These are phyloP conservation scores for Pygoscelis antarcticus DNA, from an alignment of 2,113 vertebrate genomes.

Conservation along the genomic window DNA sequence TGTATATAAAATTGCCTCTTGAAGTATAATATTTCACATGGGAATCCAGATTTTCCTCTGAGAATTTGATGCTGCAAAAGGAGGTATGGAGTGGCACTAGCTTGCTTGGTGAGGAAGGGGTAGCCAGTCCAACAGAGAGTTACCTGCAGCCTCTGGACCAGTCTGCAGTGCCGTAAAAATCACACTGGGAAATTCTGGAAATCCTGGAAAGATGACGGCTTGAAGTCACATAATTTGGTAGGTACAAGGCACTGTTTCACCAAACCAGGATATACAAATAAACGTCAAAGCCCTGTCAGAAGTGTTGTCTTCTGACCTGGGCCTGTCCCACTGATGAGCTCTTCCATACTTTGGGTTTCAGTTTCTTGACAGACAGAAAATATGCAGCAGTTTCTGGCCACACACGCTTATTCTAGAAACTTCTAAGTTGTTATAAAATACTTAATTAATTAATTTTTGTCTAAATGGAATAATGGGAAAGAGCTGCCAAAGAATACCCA, in stretches of 20 bases:
- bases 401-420: background rate
- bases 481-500: background rate
- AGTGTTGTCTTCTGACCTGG: background rate
- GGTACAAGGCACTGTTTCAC: background rate
- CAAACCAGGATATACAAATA: background rate
- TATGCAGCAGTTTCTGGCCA: background rate
- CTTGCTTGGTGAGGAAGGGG: background rate
- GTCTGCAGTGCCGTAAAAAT: background rate
- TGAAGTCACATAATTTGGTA: background rate
- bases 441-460: background rate
- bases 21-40: background rate
- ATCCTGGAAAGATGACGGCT: background rate
- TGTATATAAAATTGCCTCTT: background rate
- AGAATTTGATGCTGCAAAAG: background rate
- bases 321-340: background rate
- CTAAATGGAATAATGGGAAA: background rate
- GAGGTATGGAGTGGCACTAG: background rate
- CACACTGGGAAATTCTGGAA: background rate
- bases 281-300: background rate
- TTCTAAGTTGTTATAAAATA: background rate
- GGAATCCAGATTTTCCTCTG: background rate
- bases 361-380: background rate
- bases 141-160: background rate
- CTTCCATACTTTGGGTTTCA: background rate
- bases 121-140: fast-evolving